Evolutionary conservation across 1,140 invertebrate genomes (phyloP), one percentile per base, ranked within the genome.

Genomic region (Ceratosolen solmsi): DNA sequence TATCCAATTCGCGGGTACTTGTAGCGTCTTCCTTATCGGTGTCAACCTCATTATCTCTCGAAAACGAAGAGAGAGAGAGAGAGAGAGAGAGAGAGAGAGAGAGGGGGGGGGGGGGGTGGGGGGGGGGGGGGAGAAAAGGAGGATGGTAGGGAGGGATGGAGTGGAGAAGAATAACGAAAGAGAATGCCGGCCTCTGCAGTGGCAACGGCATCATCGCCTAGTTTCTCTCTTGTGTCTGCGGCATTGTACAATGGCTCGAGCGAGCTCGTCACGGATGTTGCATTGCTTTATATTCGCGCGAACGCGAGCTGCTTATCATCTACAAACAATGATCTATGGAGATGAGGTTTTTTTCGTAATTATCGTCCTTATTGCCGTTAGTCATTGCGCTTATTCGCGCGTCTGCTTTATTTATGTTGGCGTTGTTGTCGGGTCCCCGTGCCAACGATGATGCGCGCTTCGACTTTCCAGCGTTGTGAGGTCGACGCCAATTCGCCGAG

Each of bases 291-390:
- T 41, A 84, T 85, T 84, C 82, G 80, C 71, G 46, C 60, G 41
- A 72, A 30, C 22, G 46, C 70, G 22, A 30, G 30, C 25, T 22
- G 49, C 30, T 70, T 49, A 84, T 82, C 82, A 85, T 84, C 83
- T 83, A 56, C 79, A 76, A 86, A 85, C 80, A 84, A 85, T 84
- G 80, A 84, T 85, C 60, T 41, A 82, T 83, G 79, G 82, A 78
- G 65, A 81, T 85, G 83, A 86, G 84, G 27, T 85, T 86, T 86
- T n/a, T n/a, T 84, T 74, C 75, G 41, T 80, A 86, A 85, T 86
- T 82, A 86, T 86, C 75, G 1, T 78, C 51, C 30, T 70, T 79
- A 79, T 68, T 56, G 22, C 46, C 25, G 49, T 56, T 25, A 22
- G 11, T 46, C n/a, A 27, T 30, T 13, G 60, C 60, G 27, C 60